Evolutionary conservation across 2,888 invertebrate genomes (phyloP).

Genomic region (Nycteola revayana): DNA sequence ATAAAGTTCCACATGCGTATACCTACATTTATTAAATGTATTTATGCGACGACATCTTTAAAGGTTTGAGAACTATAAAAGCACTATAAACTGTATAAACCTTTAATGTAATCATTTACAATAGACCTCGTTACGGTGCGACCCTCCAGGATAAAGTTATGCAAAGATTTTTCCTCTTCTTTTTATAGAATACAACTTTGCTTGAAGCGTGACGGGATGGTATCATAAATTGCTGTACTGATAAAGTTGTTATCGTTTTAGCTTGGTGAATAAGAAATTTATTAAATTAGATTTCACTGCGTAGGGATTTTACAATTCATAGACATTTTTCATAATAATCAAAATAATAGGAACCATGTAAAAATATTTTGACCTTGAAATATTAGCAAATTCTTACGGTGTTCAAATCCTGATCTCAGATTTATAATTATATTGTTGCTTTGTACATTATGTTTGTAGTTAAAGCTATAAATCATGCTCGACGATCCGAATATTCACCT

Average conservation of each 20-base stretch:
- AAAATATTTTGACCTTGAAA: no score
- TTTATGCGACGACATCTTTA: slow-evolving; percentile 26
- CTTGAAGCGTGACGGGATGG: slow-evolving; percentile 30
- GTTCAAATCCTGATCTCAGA: no score
- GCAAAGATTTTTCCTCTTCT: slow-evolving; percentile 32
- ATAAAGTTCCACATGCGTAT: slow-evolving; percentile 33
- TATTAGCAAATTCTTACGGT: no score
- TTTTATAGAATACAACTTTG: slow-evolving; percentile 28
- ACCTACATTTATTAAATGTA: slow-evolving; percentile 28
- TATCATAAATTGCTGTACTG: slow-evolving; percentile 29
- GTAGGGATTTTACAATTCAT: no score
- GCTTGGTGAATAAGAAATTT: slow-evolving; percentile 18
- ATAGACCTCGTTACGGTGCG: slow-evolving; percentile 48
- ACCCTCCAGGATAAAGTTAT: slow-evolving; percentile 33
- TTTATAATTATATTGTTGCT: no score
- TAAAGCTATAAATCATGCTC: no score
- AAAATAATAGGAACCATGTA: no score
- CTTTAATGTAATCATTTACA: slow-evolving; percentile 36
- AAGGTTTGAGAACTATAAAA: slow-evolving; percentile 15
- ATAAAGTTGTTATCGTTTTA: slow-evolving; percentile 22
- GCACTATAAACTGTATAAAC: slow-evolving; percentile 1
- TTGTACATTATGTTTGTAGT: no score
- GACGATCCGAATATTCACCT: slow-evolving; percentile 14
- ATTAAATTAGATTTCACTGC: slow-evolving; percentile 19
- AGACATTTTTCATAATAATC: no score